Evolutionary conservation across 1,140 invertebrate species (phyloP).

Genomic region (Listronotus bonariensis): DNA sequence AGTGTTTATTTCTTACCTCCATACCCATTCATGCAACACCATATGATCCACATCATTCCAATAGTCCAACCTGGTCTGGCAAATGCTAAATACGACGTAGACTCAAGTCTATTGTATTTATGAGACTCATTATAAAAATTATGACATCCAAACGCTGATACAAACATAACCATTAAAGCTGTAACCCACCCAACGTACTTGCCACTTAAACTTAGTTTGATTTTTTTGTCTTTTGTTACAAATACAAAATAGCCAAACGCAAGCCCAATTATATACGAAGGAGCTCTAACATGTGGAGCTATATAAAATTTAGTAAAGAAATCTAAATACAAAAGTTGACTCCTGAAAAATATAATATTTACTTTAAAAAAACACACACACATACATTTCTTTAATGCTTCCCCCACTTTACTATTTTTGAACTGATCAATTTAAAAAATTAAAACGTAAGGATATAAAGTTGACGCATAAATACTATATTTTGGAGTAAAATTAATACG

Average conservation of each 20-base stretch:
- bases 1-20: slow-evolving; percentile 32
- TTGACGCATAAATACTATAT: no score
- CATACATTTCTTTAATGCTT: no score
- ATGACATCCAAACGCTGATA: slow-evolving; percentile 22
- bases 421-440: no score
- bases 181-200: slow-evolving; percentile 25
- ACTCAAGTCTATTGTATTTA: slow-evolving; percentile 32
- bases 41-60: slow-evolving; percentile 37
- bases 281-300: slow-evolving; percentile 28
- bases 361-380: no score
- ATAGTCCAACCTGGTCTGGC: slow-evolving; percentile 37
- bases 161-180: slow-evolving; percentile 7
- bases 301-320: slow-evolving; percentile 37
- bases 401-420: no score
- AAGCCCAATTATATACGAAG: slow-evolving; percentile 36
- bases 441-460: no score
- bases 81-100: slow-evolving; percentile 29
- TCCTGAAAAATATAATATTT: slow-evolving; percentile 10
- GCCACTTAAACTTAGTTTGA: slow-evolving; percentile 24
- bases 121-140: slow-evolving; percentile 36
- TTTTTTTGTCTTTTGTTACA: slow-evolving; percentile 26
- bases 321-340: slow-evolving; percentile 13
- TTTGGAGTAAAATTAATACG: no score
- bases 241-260: slow-evolving; percentile 28
- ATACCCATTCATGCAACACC: slow-evolving; percentile 36